phyloP scores from a whole-genome alignment of 1,140 invertebrate genomes.

The Gonatopus flavifemur region DNA sequence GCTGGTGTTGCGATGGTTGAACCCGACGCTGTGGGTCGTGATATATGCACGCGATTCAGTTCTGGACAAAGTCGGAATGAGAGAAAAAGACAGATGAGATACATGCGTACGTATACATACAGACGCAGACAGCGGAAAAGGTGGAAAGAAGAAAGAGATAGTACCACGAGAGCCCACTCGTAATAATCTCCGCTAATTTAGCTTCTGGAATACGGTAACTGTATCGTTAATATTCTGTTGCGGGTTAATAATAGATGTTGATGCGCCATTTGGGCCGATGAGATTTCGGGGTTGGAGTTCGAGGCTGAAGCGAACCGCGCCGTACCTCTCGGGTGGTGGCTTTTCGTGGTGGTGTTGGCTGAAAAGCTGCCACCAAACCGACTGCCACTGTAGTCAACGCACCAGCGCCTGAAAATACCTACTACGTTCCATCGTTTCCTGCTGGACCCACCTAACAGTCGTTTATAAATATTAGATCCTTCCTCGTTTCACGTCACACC shows the following conservation, averaged over 20 bases:
- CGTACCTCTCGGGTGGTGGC: neutral
- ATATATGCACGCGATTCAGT: slow-evolving; percentile 10
- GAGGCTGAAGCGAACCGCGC: slow-evolving; percentile 47
- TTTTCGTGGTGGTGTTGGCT: too few species aligned
- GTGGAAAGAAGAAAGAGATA: slow-evolving; percentile 3
- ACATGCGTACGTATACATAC: slow-evolving; percentile 1
- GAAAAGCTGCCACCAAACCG: neutral
- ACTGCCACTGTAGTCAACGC: slow-evolving; percentile 22
- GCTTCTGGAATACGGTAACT: slow-evolving; percentile 58
- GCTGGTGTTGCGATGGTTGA: neutral
- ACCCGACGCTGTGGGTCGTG: slow-evolving; percentile 13
- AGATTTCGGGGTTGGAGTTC: slow-evolving; percentile 55
- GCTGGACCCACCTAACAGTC: slow-evolving; percentile 34
- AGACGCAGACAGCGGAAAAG: slow-evolving; percentile 16
- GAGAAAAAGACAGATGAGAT: slow-evolving; percentile 7
- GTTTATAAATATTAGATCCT: slow-evolving; percentile 53
- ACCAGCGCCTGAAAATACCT: slow-evolving; percentile 5
- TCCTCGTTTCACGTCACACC: slow-evolving; percentile 24
- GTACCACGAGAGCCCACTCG: slow-evolving; percentile 45
- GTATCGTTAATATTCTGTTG: slow-evolving; percentile 58
- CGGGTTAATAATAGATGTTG: slow-evolving; percentile 58
- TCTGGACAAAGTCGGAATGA: neutral
- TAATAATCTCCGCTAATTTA: slow-evolving; percentile 59
- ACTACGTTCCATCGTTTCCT: slow-evolving; percentile 23
- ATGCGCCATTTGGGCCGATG: slow-evolving; percentile 60